Percentiles rank a stretch among this genome's conserved stretches.
These are phyloP conservation scores for Argopecten irradians DNA, from an alignment of 1,140 invertebrate species.

Conservation along the genomic window DNA sequence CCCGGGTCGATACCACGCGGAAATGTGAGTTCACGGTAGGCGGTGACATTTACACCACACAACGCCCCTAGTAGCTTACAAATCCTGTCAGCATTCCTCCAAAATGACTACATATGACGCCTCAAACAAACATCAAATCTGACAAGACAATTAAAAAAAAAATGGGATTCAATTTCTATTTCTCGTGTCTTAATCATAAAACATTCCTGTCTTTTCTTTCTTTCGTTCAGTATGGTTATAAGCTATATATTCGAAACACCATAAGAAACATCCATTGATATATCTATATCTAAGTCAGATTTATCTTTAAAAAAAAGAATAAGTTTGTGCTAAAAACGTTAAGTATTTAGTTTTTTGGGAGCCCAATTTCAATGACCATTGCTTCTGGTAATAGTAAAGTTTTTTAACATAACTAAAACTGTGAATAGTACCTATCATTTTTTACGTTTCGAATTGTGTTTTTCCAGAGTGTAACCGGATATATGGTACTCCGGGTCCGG, in stretches of 20 bases:
- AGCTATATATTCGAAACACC: too few relatives aligned
- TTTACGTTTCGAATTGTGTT: neutral
- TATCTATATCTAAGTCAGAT: too few relatives aligned
- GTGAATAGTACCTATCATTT: too few relatives aligned
- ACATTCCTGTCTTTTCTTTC: neutral
- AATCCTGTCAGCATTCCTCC: neutral
- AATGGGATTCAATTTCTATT: neutral
- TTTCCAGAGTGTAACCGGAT: neutral
- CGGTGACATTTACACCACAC: neutral
- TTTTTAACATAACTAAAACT: too few relatives aligned
- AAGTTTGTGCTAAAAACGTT: too few relatives aligned
- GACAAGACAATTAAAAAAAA: neutral
- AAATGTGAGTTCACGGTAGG: neutral
- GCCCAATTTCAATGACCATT: too few relatives aligned
- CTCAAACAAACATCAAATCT: neutral
- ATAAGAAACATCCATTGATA: too few relatives aligned
- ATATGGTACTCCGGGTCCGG: neutral
- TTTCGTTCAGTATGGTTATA: too few relatives aligned
- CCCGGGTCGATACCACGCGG: neutral
- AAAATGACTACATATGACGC: neutral
- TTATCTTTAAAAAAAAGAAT: too few relatives aligned
- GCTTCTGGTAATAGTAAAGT: too few relatives aligned
- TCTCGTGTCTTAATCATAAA: neutral
- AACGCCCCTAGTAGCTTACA: neutral
- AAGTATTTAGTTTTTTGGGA: too few relatives aligned